Evolutionary conservation across 2,113 vertebrate species (phyloP).

Genomic region (Rana temporaria): DNA sequence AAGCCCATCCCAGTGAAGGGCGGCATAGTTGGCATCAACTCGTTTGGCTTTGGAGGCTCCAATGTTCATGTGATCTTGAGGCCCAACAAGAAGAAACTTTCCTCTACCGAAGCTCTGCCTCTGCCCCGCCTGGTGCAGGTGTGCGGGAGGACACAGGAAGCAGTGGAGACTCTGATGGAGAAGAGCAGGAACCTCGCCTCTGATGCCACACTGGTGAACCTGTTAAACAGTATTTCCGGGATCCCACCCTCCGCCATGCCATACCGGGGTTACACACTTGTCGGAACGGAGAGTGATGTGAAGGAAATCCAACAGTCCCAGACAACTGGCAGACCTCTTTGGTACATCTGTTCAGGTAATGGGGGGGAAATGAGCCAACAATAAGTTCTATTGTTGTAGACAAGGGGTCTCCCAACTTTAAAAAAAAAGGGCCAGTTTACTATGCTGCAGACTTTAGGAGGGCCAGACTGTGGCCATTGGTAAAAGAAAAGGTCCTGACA

Average conservation of each 20-base stretch:
- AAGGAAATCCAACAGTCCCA: conserved; percentile 80
- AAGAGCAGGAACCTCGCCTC: conserved; percentile 70
- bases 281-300: conserved; percentile 72
- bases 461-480: too few relatives aligned
- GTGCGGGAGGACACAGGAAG: conserved; percentile 86
- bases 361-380: too few relatives aligned
- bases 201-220: conserved; percentile 75
- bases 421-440: too few relatives aligned
- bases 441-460: too few relatives aligned
- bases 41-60: conserved; percentile 94
- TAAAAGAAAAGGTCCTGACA: too few relatives aligned
- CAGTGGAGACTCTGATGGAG: conserved; percentile 76
- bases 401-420: too few relatives aligned
- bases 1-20: conserved; percentile 82
- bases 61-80: conserved; percentile 90
- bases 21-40: conserved; percentile 87
- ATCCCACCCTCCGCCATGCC: conserved; percentile 79
- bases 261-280: conserved; percentile 83
- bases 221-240: conserved; percentile 83
- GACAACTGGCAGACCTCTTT: conserved; percentile 77
- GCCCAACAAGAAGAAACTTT: conserved; percentile 67
- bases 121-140: conserved; percentile 77
- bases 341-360: conserved; percentile 95
- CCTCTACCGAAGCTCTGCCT: background rate
- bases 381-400: too few relatives aligned